Base-by-base conservation (phyloP, 2,888 invertebrate species). In the Drosophila prolongata region DNA sequence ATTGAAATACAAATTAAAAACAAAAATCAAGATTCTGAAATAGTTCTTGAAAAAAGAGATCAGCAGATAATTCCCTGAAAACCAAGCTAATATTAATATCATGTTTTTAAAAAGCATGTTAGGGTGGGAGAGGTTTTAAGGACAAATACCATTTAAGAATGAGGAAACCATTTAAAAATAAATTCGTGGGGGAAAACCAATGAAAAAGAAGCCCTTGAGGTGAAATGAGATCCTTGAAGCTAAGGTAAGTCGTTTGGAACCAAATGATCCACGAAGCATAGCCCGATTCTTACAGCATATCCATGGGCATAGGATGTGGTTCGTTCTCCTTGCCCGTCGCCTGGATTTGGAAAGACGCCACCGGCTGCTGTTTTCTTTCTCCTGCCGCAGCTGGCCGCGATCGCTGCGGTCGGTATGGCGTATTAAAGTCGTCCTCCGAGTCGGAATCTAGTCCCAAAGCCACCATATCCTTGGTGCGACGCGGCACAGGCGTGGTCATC, bases 361-460 rank as follows among this genome's bases (percentile, higher is more conserved):
- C 37, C 35, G 44, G 52, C 19, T 27, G 30, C 6, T 16, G 34
- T 44, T 30, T 50, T 16, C 24, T 19, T 11, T 10, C 14, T 9
- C 13, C 42, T 10, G 38, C 13, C 19, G 35, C 27, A 3, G 42
- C 24, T 68, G 49, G 37, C 58, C 59, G 40, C 14, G 47, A n/a
- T 24, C 50, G 68, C 10, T 69, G 71, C 16, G 61, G 43, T 64
- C 89, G 89, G 46, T 76, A 77, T 1, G 90, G 90, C 6, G 90
- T 90, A 66, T 75, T 88, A 8, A 58, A 68, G 46, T 89, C 90
- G 77, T 92, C 91, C 58, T 92, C 92, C 0, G 91, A 90, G 44
- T 92, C 92, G 0, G 92, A 91, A 50, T 92, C 91, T n/a, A 87
- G 64, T 52, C 90, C 90, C 44, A 90, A 71, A 19, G 89, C 89